phyloP scores from a whole-genome alignment of 2,797 vertebrate species.

The Bradypus variegatus region DNA sequence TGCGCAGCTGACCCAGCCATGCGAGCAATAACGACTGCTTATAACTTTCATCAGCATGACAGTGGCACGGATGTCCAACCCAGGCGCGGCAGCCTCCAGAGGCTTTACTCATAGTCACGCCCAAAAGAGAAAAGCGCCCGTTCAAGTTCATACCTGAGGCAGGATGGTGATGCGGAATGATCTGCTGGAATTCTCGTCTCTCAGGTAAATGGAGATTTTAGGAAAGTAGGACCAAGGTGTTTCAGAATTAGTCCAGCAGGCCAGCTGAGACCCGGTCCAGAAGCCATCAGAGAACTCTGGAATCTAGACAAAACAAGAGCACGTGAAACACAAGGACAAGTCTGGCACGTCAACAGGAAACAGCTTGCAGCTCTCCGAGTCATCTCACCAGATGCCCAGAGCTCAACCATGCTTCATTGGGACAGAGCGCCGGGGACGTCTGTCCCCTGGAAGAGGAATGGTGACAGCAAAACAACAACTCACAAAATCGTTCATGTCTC shows the following conservation, averaged over 20 bases:
- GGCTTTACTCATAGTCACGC: accelerated
- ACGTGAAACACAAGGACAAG: neutral
- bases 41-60: accelerated
- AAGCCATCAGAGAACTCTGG: constrained; percentile 90
- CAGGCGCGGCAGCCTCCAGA: accelerated
- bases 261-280: constrained; percentile 91
- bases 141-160: constrained; percentile 82
- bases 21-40: accelerated
- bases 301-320: constrained; percentile 75
- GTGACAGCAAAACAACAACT: too few species aligned
- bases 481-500: accelerated
- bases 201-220: constrained; percentile 93
- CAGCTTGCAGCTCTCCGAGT: neutral
- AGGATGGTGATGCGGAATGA: constrained; percentile 93
- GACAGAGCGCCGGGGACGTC: neutral
- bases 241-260: constrained; percentile 90
- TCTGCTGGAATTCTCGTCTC: constrained; percentile 88
- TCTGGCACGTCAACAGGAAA: neutral
- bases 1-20: neutral
- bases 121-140: neutral
- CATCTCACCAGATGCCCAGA: accelerated
- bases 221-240: constrained; percentile 93
- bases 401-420: neutral
- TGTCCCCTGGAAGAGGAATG: neutral
- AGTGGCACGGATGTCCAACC: accelerated